Percentiles rank a stretch among this genome's conserved stretches.
phyloP scores from a whole-genome alignment of 1,140 invertebrate species.

The Rhizoglyphus robini region DNA sequence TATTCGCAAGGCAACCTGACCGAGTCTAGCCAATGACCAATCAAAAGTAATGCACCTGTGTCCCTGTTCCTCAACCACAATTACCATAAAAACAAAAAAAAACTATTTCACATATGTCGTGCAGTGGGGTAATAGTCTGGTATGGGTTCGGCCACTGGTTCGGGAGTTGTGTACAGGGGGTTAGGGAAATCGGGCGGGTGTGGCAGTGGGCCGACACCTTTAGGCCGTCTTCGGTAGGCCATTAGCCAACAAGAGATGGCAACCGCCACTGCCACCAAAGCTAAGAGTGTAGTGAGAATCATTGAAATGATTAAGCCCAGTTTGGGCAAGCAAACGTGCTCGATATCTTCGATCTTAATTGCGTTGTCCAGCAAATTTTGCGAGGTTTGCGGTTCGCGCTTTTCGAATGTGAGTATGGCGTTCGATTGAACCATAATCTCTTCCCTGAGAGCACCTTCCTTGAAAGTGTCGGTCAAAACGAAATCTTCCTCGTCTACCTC shows the following conservation, averaged over 20 bases:
- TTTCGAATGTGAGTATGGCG: conserved; percentile 73
- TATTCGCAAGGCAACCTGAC: background rate
- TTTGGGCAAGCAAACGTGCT: conserved; percentile 84
- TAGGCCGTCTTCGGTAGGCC: conserved; percentile 64
- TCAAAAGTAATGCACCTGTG: background rate
- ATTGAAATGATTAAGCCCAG: conserved; percentile 79
- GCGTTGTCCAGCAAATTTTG: conserved; percentile 41
- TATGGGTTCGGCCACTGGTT: conserved; percentile 58
- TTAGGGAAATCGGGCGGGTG: conserved; percentile 90
- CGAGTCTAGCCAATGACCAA: background rate
- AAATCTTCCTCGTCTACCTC: conserved; percentile 25
- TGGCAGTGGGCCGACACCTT: conserved; percentile 71
- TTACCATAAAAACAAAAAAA: background rate
- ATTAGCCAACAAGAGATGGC: conserved; percentile 88
- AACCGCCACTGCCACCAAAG: conserved; percentile 78
- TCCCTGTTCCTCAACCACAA: background rate
- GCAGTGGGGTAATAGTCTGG: conserved; percentile 49
- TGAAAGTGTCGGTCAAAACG: conserved; percentile 30
- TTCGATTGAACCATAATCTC: conserved; percentile 85
- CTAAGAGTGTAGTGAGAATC: conserved; percentile 74
- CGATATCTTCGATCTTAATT: conserved; percentile 47
- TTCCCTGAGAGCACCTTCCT: conserved; percentile 68
- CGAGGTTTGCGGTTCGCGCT: conserved; percentile 52
- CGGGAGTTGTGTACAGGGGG: conserved; percentile 72
- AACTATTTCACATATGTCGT: background rate